Evolutionary conservation across 2,113 vertebrate species (phyloP).

Genomic region (Dicrurus megarhynchus): DNA sequence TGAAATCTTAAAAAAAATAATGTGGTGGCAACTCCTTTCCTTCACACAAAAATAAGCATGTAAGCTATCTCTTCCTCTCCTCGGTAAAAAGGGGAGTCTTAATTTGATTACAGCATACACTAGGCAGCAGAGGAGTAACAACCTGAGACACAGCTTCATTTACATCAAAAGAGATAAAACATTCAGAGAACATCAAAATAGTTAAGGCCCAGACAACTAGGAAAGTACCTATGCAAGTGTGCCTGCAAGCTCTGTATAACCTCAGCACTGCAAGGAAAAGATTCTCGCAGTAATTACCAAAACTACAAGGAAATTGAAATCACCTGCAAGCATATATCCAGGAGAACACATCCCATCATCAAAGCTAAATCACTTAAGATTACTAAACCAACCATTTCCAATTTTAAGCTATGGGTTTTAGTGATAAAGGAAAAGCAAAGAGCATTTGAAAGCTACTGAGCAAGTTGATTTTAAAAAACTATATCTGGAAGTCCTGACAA

Average conservation of each 20-base stretch:
- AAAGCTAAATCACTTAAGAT: neutral
- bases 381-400: neutral
- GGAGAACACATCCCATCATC: neutral
- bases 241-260: neutral
- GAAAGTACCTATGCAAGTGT: neutral
- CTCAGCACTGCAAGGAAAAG: neutral
- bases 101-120: neutral
- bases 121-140: neutral
- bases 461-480: neutral
- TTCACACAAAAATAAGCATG: neutral
- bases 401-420: neutral
- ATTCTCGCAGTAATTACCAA: neutral
- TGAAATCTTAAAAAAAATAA: neutral
- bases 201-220: neutral
- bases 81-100: neutral
- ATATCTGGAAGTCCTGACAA: neutral
- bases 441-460: neutral
- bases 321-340: rapidly evolving
- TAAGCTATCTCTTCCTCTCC: neutral
- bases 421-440: neutral
- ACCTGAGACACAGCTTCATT: neutral
- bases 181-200: neutral
- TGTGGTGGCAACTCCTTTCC: neutral
- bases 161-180: neutral
- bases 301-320: neutral